Evolutionary conservation across 92 coral and sea anemone genomes (phyloP).

Genomic region (Pocillopora grandis): DNA sequence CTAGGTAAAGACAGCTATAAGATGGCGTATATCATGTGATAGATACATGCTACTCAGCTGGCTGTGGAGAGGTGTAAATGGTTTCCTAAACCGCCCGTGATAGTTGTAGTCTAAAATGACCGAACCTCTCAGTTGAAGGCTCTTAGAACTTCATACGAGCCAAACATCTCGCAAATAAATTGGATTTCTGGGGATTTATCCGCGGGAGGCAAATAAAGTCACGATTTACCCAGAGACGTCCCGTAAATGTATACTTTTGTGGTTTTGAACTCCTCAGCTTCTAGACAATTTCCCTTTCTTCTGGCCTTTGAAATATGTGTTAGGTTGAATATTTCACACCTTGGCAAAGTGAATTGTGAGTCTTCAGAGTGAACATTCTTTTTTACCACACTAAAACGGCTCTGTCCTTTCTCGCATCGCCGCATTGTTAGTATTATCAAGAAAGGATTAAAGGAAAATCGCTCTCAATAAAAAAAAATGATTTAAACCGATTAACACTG

Average conservation of each 20-base stretch:
- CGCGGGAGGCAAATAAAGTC: background rate
- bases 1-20: background rate
- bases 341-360: too few species aligned
- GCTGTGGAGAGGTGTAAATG: background rate
- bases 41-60: background rate
- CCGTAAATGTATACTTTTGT: background rate
- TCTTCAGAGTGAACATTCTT: too few species aligned
- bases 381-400: too few species aligned
- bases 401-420: too few species aligned
- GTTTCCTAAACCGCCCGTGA: background rate
- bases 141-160: background rate
- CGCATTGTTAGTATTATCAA: too few species aligned
- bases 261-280: background rate
- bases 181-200: conserved; percentile 23
- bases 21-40: background rate
- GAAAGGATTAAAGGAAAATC: conserved; percentile 14
- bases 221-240: background rate
- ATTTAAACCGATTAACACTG: background rate
- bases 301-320: background rate
- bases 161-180: conserved; percentile 18
- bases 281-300: background rate
- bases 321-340: too few species aligned
- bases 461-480: background rate
- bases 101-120: background rate
- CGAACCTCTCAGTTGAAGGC: background rate